Conservation (phyloP, 37 sponge, comb jelly and placozoan species). For the Oopsacas minuta region DNA sequence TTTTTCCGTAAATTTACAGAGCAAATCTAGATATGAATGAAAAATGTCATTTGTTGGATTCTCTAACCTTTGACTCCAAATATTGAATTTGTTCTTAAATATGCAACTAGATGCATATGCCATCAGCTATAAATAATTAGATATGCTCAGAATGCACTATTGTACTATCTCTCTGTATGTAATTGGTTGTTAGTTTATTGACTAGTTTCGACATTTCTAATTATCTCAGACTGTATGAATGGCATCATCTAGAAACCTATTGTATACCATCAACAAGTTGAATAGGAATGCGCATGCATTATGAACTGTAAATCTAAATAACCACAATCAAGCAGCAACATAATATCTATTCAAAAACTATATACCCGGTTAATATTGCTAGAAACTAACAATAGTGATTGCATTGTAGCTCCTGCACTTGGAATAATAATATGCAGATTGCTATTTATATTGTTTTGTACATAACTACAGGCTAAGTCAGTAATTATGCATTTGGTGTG, state of each 20-base stretch:
- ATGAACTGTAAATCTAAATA: slow-evolving; percentile 20
- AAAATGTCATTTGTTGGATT: neutral
- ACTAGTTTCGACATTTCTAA: neutral
- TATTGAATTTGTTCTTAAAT: neutral
- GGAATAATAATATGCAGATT: slow-evolving; percentile 14
- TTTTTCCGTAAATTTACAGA: slow-evolving; percentile 1
- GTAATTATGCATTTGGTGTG: slow-evolving; percentile 20
- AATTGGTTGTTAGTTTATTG: neutral
- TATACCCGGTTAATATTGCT: neutral
- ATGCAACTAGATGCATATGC: neutral
- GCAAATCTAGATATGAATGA: neutral
- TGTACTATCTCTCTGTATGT: neutral
- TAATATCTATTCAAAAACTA: neutral
- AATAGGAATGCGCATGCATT: slow-evolving; percentile 17
- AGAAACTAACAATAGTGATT: slow-evolving; percentile 18
- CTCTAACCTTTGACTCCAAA: neutral
- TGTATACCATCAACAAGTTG: slow-evolving; percentile 17
- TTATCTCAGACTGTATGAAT: neutral
- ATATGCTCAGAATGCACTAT: neutral
- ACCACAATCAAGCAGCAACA: slow-evolving; percentile 19
- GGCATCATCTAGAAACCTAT: slow-evolving; percentile 16
- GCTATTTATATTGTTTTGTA: slow-evolving; percentile 18
- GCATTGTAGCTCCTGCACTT: slow-evolving; percentile 15
- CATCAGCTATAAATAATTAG: neutral
- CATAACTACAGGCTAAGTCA: slow-evolving; percentile 17